Percentiles rank a stretch among this genome's conserved stretches.
Conservation (phyloP, 2,797 vertebrate genomes). For the Ctenochaetus hawaiiensis region DNA sequence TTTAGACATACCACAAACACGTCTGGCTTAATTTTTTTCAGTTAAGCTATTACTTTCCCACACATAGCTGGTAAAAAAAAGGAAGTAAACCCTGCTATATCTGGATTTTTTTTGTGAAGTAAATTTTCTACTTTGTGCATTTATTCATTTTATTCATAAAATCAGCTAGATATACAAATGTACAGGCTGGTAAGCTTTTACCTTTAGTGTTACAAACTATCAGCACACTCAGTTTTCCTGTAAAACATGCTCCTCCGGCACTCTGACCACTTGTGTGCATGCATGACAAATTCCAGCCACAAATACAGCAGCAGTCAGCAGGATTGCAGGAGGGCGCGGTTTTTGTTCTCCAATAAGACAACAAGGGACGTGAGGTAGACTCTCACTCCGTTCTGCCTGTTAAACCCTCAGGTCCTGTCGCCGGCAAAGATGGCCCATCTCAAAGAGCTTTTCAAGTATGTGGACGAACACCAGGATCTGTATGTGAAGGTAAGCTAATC, state of each 20-base stretch:
- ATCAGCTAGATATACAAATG: neutral
- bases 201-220: slow-evolving; percentile 1
- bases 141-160: neutral
- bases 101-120: neutral
- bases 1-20: too few species aligned
- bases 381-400: slow-evolving; percentile 39
- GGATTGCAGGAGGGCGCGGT: slow-evolving; percentile 51
- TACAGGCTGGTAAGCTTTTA: neutral
- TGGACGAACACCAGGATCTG: slow-evolving; percentile 94
- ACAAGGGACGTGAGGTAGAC: neutral
- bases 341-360: slow-evolving; percentile 41
- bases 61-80: too few species aligned
- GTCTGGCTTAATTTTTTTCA: too few species aligned
- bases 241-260: slow-evolving; percentile 3
- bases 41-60: neutral
- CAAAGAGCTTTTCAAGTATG: slow-evolving; percentile 88
- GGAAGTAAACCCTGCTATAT: neutral
- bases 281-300: slow-evolving; percentile 1
- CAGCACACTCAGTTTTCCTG: neutral
- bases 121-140: neutral
- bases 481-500: slow-evolving; percentile 89
- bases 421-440: slow-evolving; percentile 88
- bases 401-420: slow-evolving; percentile 53
- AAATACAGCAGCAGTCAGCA: slow-evolving; percentile 55
- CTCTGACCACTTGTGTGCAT: slow-evolving; percentile 9